Evolutionary conservation across 1,140 invertebrate genomes (phyloP).

Genomic region (Atta colombica): DNA sequence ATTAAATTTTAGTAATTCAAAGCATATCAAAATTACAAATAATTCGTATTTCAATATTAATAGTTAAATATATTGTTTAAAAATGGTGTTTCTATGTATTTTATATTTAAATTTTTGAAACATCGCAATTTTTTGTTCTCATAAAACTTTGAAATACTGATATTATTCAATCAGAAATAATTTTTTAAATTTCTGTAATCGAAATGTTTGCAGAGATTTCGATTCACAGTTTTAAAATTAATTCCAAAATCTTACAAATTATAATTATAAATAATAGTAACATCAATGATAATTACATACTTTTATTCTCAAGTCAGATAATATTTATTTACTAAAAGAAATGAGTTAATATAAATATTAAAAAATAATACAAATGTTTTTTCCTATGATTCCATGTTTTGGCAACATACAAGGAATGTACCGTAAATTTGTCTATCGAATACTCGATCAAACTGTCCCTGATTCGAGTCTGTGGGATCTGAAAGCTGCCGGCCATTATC

Average conservation of each 20-base stretch:
- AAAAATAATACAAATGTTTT: neutral
- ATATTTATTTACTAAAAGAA: neutral
- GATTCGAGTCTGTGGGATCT: constrained; percentile 59
- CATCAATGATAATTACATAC: neutral
- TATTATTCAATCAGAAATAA: neutral
- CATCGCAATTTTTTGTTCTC: neutral
- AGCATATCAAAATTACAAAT: neutral
- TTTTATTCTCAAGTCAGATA: neutral
- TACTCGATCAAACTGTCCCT: constrained; percentile 60
- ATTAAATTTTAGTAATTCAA: constrained; percentile 18
- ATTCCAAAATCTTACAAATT: neutral
- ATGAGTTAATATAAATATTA: neutral
- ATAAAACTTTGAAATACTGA: neutral
- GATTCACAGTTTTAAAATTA: neutral
- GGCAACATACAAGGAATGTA: constrained; percentile 1
- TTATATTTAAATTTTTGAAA: neutral
- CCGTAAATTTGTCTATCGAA: constrained; percentile 48
- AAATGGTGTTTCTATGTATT: neutral
- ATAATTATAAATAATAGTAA: neutral
- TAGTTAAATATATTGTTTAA: constrained; percentile 8
- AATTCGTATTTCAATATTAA: neutral
- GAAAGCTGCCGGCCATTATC: constrained; percentile 63
- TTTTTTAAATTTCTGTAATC: neutral
- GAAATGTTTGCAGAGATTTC: neutral
- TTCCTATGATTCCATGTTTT: neutral